Evolutionary conservation across 1,140 invertebrate species (phyloP), one percentile per base, ranked within the genome.

Genomic region (Nephila pilipes): DNA sequence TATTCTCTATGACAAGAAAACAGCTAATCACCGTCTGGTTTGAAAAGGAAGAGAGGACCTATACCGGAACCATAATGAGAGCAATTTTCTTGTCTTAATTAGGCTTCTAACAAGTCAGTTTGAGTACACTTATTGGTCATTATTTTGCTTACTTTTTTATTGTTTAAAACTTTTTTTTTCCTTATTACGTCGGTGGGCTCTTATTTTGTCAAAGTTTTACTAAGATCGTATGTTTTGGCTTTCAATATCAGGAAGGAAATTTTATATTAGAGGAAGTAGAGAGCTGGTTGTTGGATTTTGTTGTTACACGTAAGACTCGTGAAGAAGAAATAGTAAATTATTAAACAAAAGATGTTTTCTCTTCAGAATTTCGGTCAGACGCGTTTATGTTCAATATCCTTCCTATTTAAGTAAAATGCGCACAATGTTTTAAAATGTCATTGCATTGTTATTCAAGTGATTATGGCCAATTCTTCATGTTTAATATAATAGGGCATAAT

Each of bases 31-130:
- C 16, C 36, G 69, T 38, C 29, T 5, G 22, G 46, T 46, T 46
- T 46, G 58, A 60, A 60, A 60, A 5, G 58, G 58, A 60, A 58
- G 54, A 25, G 46, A 46, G 46, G 46, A 10, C 46, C 46, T 10
- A 46, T 46, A 46, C 65, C n/a, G 36, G 69, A 32, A 4, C 12
- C 63, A 88, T 88, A 88, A 88, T 88, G 58, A 54, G 87, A 8
- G 87, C 63, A 69, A 88, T 88, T 88, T 88, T 65, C 87, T 88
- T 65, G 87, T 88, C 87, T 88, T 88, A 88, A 88, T 88, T 88
- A 88, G 87, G 60, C 2, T 38, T 69, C 60, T 88, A 88, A 88
- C 87, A 88, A 88, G 87, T 88, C 60, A 69, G 87, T 65, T 88
- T 88, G 18, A 54, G 29, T 79, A 22, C 87, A 16, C 32, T 69